These are phyloP conservation scores for Coenonympha glycerion DNA, from an alignment of 2,888 invertebrate species.

Conservation along the genomic window DNA sequence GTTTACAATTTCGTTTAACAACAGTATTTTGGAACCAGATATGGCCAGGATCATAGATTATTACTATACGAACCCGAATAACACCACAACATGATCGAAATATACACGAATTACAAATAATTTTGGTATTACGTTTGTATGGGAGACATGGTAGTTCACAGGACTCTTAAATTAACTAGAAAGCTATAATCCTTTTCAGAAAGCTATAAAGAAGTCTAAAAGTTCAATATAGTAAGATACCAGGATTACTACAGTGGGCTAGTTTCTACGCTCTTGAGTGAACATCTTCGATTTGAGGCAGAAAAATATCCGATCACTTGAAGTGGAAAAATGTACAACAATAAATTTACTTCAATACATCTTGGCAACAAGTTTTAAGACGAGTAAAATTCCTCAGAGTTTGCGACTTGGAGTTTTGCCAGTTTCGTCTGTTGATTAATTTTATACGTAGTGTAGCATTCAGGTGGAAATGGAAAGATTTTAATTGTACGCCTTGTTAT, in stretches of 20 bases:
- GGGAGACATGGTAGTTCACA: no score
- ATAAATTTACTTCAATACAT: slow-evolving; percentile 17
- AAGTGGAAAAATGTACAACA: slow-evolving; percentile 5
- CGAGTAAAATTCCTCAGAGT: slow-evolving; percentile 13
- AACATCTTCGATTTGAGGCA: slow-evolving; percentile 10
- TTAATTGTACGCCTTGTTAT: slow-evolving; percentile 27
- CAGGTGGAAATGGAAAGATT: slow-evolving; percentile 21
- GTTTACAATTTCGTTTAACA: no score
- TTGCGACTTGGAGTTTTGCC: slow-evolving; percentile 21
- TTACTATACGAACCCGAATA: no score
- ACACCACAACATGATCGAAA: no score
- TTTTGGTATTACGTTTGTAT: no score
- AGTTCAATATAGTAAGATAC: no score
- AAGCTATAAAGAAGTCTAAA: no score
- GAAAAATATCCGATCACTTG: slow-evolving; percentile 1
- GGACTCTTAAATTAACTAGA: no score
- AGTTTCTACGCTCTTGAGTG: slow-evolving; percentile 9
- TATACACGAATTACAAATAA: no score
- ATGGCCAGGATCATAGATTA: no score
- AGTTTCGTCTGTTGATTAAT: slow-evolving; percentile 27
- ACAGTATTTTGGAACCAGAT: no score
- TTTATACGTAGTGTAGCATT: slow-evolving; percentile 26
- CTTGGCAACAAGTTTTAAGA: slow-evolving; percentile 21
- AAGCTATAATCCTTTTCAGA: no score
- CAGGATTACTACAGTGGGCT: neutral